phyloP scores from a whole-genome alignment of 1,140 invertebrate species.

The Armadillidium nasatum region DNA sequence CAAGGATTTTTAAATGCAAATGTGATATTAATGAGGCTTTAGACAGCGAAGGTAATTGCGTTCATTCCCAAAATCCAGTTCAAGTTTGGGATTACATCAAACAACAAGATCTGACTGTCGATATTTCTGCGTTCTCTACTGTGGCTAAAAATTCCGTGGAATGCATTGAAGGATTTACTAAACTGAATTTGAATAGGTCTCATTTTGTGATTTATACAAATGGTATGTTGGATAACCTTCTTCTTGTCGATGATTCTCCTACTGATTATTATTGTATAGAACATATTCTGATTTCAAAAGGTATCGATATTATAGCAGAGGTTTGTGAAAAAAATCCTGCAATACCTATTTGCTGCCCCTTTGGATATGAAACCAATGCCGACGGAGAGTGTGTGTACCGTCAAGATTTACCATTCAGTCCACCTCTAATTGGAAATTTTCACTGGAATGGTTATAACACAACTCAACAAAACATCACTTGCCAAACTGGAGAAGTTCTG shows the following conservation, averaged over 20 bases:
- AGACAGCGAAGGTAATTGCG: neutral
- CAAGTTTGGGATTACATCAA: neutral
- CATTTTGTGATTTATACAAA: neutral
- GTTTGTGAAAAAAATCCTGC: neutral
- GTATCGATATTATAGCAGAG: neutral
- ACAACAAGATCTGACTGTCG: neutral
- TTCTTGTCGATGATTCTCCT: neutral
- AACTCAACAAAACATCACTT: neutral
- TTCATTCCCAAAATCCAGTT: neutral
- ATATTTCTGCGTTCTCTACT: neutral
- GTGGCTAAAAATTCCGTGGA: neutral
- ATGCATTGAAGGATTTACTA: neutral
- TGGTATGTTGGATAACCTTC: neutral
- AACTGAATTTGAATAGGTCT: neutral
- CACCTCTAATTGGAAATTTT: neutral
- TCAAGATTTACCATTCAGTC: neutral
- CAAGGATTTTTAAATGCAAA: neutral
- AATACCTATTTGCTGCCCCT: neutral
- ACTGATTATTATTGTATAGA: neutral
- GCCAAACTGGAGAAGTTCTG: neutral
- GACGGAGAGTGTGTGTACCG: neutral
- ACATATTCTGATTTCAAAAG: neutral
- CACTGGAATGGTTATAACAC: neutral
- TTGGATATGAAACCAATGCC: neutral
- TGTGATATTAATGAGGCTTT: neutral